Evolutionary conservation across 2,888 invertebrate genomes (phyloP).

Genomic region (Xestia rhomboidea): DNA sequence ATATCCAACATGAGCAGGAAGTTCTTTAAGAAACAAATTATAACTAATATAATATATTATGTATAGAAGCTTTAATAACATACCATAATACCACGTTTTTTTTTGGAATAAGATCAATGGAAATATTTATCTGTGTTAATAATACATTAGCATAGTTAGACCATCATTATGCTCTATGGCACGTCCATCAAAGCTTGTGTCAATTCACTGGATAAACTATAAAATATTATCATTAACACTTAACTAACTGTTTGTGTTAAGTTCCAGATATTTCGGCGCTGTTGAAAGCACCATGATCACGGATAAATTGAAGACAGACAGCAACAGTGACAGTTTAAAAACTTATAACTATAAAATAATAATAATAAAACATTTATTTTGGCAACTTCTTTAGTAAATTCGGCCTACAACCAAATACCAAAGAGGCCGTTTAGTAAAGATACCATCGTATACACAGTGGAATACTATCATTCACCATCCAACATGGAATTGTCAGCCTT

Average conservation of each 20-base stretch:
- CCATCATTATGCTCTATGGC: not conserved
- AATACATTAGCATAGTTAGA: not conserved
- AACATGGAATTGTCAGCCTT: slow-evolving; percentile 41
- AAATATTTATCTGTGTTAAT: not conserved
- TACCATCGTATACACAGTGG: slow-evolving; percentile 25
- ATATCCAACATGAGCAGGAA: not conserved
- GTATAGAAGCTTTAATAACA: not conserved
- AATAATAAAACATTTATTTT: not conserved
- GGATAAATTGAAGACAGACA: no score
- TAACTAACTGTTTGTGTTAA: no score
- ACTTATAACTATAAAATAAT: no score
- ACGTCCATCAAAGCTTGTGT: not conserved
- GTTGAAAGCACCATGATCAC: no score
- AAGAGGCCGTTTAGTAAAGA: not conserved
- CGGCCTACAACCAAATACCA: not conserved
- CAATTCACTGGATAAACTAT: not conserved
- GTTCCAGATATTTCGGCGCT: no score
- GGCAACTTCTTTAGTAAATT: not conserved
- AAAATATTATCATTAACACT: not conserved
- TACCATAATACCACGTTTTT: not conserved
- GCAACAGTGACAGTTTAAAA: no score
- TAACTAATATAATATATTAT: no score
- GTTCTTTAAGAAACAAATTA: not conserved
- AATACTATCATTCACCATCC: slow-evolving; percentile 23
- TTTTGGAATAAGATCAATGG: not conserved